Base-by-base conservation (phyloP, 2,888 invertebrate species). In the Bedellia somnulentella region DNA sequence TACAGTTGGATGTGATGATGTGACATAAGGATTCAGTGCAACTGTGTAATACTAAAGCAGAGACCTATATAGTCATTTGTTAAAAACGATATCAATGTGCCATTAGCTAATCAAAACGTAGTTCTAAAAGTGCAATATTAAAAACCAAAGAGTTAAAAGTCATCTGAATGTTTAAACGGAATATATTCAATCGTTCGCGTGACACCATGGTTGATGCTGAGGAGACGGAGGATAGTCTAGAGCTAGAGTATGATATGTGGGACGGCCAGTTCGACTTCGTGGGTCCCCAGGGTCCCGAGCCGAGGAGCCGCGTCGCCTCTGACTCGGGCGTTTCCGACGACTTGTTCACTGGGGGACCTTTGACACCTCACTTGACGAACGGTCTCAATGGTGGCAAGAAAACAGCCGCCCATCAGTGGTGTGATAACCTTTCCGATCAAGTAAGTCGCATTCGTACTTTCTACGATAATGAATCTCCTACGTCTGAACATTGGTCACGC, bases 251-350 rank as follows among this genome's bases (percentile, higher is more conserved):
- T 60, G 90, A 91, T 54, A 85, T 89, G 83, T 91, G 90, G 90
- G 88, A 89, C 57, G 90, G 90, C 35, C 90, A 90, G 68, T 91
- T 91, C 50, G 87, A 89, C 66, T 89, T 89, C 62, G 81, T 89
- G 44, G 89, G 89, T 24, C 78, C 80, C 6, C 77, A 76, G 44
- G 70, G 59, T 3, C 58, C 60, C 10, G 61, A 58, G 36, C 43
- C 50, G 15, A 52, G 71, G 22, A 47, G 46, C 9, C 56, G 76
- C 30, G 59, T 70, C 35, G 61, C 59, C 23, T 71, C 75, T 4
- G 66, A 70, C 39, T 44, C 47, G 11, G 73, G 75, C 38, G 48
- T 75, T 33, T 60, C 64, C 1, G 77, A 76, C 43, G 76, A 77
- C 46, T 52, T 77, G 24, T 77, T 77, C 45, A 67, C 71, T 17